phyloP scores from a whole-genome alignment of 2,113 vertebrate species.

The Cyanoramphus novaezelandiae region DNA sequence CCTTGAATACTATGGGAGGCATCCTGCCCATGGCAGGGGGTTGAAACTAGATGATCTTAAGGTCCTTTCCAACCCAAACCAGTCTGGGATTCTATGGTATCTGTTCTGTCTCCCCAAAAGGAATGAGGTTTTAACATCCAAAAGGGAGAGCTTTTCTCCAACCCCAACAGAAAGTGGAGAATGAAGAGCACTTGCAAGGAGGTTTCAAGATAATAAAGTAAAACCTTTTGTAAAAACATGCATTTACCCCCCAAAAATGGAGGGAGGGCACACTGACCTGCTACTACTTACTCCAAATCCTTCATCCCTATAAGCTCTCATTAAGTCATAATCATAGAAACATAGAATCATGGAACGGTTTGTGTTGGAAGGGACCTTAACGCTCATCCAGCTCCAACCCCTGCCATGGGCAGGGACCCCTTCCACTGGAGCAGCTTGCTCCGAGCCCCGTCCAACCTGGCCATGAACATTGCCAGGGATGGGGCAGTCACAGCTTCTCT shows the following conservation, averaged over 20 bases:
- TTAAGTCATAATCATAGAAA: background rate
- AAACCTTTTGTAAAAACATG: background rate
- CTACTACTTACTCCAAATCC: background rate
- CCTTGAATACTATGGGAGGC: background rate
- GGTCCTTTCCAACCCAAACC: background rate
- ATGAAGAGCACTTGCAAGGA: background rate
- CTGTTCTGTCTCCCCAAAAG: background rate
- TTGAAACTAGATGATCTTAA: background rate
- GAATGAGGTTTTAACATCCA: background rate
- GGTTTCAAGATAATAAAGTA: background rate
- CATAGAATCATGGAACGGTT: background rate
- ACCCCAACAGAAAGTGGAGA: background rate
- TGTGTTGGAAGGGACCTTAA: background rate
- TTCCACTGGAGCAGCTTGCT: background rate
- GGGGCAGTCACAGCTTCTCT: too few relatives aligned
- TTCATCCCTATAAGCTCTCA: background rate
- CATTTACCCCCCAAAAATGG: background rate
- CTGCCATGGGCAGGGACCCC: background rate
- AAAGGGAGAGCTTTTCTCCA: background rate
- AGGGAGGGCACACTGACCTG: background rate
- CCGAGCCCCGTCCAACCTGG: too few relatives aligned
- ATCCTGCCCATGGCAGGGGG: too few relatives aligned
- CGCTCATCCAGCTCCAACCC: background rate
- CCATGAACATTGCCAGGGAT: too few relatives aligned
- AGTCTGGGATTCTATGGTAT: background rate